Evolutionary conservation across 2,797 vertebrate genomes (phyloP).

Genomic region (Notolabrus celidotus): DNA sequence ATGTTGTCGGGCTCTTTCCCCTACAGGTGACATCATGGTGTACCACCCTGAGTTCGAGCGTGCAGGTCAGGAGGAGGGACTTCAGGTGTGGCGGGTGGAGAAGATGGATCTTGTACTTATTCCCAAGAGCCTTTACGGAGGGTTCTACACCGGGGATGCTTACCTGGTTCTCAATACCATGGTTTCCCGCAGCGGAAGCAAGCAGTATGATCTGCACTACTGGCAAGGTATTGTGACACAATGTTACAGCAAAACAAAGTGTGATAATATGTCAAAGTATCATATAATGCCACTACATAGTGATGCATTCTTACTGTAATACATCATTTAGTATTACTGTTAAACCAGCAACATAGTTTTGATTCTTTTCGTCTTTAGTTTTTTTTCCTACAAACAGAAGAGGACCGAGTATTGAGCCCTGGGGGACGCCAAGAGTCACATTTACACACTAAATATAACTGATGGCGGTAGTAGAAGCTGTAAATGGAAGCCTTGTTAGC

Average conservation of each 20-base stretch:
- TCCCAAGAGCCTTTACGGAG: constrained; percentile 86
- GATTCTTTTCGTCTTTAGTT: neutral
- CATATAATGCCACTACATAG: neutral
- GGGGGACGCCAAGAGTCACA: neutral
- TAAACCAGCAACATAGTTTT: neutral
- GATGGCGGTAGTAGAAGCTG: neutral
- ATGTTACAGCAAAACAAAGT: neutral
- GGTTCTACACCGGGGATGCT: constrained; percentile 91
- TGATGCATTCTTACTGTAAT: neutral
- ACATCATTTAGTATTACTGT: neutral
- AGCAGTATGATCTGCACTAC: constrained; percentile 91
- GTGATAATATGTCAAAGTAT: neutral
- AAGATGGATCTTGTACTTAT: constrained; percentile 90
- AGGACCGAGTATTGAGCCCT: neutral
- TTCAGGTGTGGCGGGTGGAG: constrained; percentile 94
- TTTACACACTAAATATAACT: neutral
- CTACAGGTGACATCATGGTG: constrained; percentile 77
- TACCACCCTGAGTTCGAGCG: constrained; percentile 87
- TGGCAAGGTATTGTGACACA: constrained; percentile 86
- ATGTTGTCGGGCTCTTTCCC: neutral
- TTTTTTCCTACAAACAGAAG: neutral
- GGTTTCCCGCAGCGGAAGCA: constrained; percentile 73
- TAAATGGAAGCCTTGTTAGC: too few relatives aligned
- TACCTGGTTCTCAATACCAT: constrained; percentile 91
- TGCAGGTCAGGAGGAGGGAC: constrained; percentile 87